Evolutionary conservation across 2,113 vertebrate species (phyloP).

Genomic region (Eonycteris spelaea): DNA sequence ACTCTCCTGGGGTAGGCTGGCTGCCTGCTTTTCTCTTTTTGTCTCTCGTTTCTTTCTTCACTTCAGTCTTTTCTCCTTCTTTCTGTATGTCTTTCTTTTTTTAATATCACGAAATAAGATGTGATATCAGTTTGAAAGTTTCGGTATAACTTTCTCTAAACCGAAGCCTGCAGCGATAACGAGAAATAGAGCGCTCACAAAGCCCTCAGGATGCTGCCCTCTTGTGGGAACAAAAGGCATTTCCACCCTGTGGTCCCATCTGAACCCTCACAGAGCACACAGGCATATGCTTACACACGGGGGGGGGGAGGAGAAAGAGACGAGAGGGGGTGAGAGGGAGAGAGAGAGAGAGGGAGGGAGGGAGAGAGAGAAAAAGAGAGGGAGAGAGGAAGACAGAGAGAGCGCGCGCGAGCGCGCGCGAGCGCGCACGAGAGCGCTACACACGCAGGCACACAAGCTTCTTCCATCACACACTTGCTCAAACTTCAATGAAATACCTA

Average conservation of each 20-base stretch:
- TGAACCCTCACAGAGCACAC: neutral
- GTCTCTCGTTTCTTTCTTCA: neutral
- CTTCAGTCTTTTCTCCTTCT: neutral
- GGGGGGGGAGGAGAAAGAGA: neutral
- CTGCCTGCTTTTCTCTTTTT: neutral
- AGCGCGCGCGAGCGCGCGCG: neutral
- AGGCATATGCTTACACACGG: neutral
- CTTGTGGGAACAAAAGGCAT: slow-evolving; percentile 85
- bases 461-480: slow-evolving; percentile 65
- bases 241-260: slow-evolving; percentile 69
- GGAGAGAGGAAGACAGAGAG: neutral
- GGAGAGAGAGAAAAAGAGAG: neutral
- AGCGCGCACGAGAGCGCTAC: neutral
- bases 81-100: slow-evolving; percentile 27
- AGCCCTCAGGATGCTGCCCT: slow-evolving; percentile 85
- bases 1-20: slow-evolving; percentile 68
- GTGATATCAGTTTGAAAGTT: slow-evolving; percentile 85
- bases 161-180: slow-evolving; percentile 67
- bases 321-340: neutral
- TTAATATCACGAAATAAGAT: slow-evolving; percentile 74
- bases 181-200: slow-evolving; percentile 53
- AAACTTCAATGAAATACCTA: slow-evolving; percentile 80
- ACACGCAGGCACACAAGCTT: slow-evolving; percentile 43
- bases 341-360: neutral
- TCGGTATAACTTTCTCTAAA: slow-evolving; percentile 82